phyloP scores from a whole-genome alignment of 2,888 invertebrate species.

The Julus scanicus region DNA sequence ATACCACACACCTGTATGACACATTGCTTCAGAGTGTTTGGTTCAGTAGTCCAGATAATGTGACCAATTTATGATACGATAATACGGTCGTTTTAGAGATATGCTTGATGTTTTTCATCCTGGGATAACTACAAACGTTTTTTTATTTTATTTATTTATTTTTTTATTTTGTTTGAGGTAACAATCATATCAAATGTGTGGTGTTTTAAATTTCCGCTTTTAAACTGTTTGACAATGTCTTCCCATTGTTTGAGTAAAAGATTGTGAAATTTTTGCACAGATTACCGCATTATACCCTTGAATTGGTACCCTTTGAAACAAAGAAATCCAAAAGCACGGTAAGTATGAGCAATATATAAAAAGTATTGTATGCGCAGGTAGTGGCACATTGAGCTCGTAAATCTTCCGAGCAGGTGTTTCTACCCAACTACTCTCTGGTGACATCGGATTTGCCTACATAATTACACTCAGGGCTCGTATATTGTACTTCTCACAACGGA shows the following conservation, averaged over 20 bases:
- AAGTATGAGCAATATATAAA: background rate
- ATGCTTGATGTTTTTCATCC: too few relatives aligned
- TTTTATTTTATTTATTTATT: too few relatives aligned
- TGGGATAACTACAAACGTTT: too few relatives aligned
- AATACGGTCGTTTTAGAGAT: too few relatives aligned
- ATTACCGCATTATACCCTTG: background rate
- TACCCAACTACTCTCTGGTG: constrained; percentile 47
- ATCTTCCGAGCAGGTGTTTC: constrained; percentile 48
- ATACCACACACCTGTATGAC: too few relatives aligned
- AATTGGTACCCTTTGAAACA: background rate
- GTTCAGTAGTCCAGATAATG: too few relatives aligned
- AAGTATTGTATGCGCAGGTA: background rate
- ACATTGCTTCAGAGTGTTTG: too few relatives aligned
- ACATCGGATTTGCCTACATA: constrained; percentile 50
- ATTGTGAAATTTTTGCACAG: background rate
- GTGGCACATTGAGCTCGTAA: constrained; percentile 33
- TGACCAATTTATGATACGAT: too few relatives aligned
- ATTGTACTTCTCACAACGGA: constrained; percentile 49
- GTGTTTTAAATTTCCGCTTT: background rate
- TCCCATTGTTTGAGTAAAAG: background rate
- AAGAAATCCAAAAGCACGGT: background rate
- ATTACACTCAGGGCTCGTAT: constrained; percentile 48
- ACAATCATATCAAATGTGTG: background rate
- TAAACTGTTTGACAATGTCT: background rate
- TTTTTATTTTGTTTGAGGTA: too few relatives aligned